Evolutionary conservation across 1,140 invertebrate species (phyloP).

Genomic region (Trichonephila clavata): DNA sequence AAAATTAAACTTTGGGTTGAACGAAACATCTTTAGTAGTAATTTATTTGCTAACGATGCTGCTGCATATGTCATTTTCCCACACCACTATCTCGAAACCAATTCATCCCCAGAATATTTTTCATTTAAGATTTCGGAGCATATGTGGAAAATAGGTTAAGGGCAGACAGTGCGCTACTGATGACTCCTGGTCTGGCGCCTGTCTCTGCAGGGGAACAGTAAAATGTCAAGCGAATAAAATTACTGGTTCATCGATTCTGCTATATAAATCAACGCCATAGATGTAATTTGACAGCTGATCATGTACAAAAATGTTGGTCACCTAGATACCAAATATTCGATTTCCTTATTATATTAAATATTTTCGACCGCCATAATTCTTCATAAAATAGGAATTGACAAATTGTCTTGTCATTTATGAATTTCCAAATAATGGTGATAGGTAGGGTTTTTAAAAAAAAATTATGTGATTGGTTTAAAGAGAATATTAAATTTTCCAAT

Average conservation of each 20-base stretch:
- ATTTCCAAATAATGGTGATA: too few relatives aligned
- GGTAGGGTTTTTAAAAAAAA: too few relatives aligned
- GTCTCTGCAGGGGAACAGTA: not conserved
- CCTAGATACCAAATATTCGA: not conserved
- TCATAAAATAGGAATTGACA: not conserved
- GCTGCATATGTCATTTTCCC: too few relatives aligned
- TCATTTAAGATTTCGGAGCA: too few relatives aligned
- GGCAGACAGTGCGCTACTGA: not conserved
- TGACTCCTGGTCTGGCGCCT: constrained; percentile 21
- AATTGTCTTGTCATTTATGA: not conserved
- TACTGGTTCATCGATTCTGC: not conserved
- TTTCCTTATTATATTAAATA: not conserved
- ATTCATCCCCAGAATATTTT: too few relatives aligned
- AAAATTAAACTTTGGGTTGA: too few relatives aligned
- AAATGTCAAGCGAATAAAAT: constrained; percentile 5
- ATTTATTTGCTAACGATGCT: not conserved
- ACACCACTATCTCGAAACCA: too few relatives aligned
- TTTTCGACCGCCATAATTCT: too few relatives aligned
- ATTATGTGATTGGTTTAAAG: too few relatives aligned
- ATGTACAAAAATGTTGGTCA: not conserved
- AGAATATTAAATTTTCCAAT: too few relatives aligned
- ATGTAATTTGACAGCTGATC: not conserved
- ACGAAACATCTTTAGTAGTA: too few relatives aligned
- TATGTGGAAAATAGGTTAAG: not conserved
- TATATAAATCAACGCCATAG: not conserved